Evolutionary conservation across 2,888 invertebrate genomes (phyloP).

Genomic region (Parascotia fuliginaria): DNA sequence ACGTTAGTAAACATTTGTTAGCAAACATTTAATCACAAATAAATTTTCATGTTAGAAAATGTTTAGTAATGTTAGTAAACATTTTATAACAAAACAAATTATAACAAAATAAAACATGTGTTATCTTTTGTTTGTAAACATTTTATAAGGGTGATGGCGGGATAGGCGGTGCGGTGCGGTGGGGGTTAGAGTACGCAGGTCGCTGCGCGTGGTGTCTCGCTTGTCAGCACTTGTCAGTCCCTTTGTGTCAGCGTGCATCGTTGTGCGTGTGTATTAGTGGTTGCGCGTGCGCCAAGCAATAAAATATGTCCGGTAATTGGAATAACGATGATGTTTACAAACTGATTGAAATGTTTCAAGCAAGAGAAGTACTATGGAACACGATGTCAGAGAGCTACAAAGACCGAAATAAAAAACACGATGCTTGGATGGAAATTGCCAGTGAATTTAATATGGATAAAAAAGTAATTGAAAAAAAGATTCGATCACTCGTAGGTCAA

Average conservation of each 20-base stretch:
- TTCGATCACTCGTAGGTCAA: too few species aligned
- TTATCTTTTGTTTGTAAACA: constrained; percentile 28
- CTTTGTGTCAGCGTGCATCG: constrained; percentile 33
- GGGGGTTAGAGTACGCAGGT: constrained; percentile 8
- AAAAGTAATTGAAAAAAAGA: constrained; percentile 4
- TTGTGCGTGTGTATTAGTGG: constrained; percentile 36
- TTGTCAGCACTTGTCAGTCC: constrained; percentile 41
- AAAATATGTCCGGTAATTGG: constrained; percentile 38
- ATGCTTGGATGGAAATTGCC: constrained; percentile 29
- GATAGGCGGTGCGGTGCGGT: constrained; percentile 23
- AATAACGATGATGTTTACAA: constrained; percentile 32
- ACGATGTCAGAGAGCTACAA: constrained; percentile 39
- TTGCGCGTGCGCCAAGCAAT: constrained; percentile 38
- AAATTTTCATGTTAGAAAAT: constrained; percentile 23
- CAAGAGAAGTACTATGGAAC: constrained; percentile 41
- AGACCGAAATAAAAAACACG: constrained; percentile 43
- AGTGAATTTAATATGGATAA: constrained; percentile 37
- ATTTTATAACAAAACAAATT: constrained; percentile 20
- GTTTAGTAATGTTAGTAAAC: constrained; percentile 21
- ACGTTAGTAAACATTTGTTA: constrained; percentile 28
- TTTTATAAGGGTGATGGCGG: constrained; percentile 19
- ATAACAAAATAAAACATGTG: constrained; percentile 27
- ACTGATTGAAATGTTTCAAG: constrained; percentile 44
- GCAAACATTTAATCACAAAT: constrained; percentile 25
- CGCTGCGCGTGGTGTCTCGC: constrained; percentile 26